Evolutionary conservation across 2,888 invertebrate species (phyloP).

Genomic region (Trachelus iudaicus): DNA sequence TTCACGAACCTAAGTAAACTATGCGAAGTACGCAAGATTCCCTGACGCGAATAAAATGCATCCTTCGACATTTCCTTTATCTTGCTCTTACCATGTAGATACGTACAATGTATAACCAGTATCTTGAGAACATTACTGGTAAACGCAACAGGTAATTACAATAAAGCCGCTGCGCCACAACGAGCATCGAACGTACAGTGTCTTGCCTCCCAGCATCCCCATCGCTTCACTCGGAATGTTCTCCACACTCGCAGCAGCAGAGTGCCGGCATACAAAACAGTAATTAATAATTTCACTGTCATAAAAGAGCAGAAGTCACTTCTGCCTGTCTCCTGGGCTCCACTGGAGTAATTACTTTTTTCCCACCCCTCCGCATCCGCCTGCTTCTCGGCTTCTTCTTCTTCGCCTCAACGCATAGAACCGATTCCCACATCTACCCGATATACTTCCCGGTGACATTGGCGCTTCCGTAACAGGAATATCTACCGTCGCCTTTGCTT

Average conservation of each 20-base stretch:
- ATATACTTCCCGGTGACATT: background rate
- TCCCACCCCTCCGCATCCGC: conserved; percentile 16
- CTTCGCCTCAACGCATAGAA: background rate
- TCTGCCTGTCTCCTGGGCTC: conserved; percentile 16
- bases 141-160: background rate
- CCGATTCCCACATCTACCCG: background rate
- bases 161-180: background rate
- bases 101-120: background rate
- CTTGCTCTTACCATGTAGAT: background rate
- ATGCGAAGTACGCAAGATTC: background rate
- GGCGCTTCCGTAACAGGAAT: background rate
- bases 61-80: background rate
- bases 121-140: background rate
- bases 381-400: background rate
- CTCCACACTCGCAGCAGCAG: conserved; percentile 35
- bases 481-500: background rate
- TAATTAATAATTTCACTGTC: conserved; percentile 58
- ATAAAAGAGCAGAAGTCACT: conserved; percentile 31
- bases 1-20: conserved; percentile 17
- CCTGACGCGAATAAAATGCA: background rate
- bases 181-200: background rate
- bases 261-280: conserved; percentile 45
- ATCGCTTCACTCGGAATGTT: conserved; percentile 20
- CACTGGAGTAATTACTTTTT: conserved; percentile 44
- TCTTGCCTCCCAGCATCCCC: background rate